Evolutionary conservation across 2,888 invertebrate genomes (phyloP).

Genomic region (Drosophila hamatofila): DNA sequence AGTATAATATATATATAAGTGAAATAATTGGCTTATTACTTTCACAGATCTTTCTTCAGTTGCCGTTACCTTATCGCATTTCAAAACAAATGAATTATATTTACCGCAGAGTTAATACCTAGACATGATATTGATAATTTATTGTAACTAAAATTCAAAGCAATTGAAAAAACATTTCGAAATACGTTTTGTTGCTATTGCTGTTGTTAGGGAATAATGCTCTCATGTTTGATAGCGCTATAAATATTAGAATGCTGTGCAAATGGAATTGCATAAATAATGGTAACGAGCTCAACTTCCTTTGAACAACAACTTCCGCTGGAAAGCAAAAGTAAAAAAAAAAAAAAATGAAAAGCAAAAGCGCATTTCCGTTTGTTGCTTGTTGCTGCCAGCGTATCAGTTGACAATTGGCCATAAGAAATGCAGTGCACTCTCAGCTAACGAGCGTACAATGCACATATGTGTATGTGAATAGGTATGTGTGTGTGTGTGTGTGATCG

Average conservation of each 20-base stretch:
- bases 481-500: background rate
- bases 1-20: conserved; percentile 31
- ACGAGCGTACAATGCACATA: conserved; percentile 14
- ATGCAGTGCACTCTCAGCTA: conserved; percentile 55
- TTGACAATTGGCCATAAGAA: conserved; percentile 66
- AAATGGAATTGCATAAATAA: conserved; percentile 61
- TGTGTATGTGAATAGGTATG: background rate
- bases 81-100: conserved; percentile 29
- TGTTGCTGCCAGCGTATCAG: conserved; percentile 61
- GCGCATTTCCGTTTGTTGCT: conserved; percentile 64
- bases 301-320: conserved; percentile 52
- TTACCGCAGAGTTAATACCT: conserved; percentile 34
- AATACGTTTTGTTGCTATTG: background rate
- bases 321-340: conserved; percentile 25
- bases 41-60: conserved; percentile 35
- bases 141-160: background rate
- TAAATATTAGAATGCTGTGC: conserved; percentile 23
- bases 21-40: conserved; percentile 66
- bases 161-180: conserved; percentile 3
- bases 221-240: conserved; percentile 16
- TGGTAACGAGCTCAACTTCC: conserved; percentile 49
- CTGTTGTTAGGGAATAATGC: conserved; percentile 15
- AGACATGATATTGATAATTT: conserved; percentile 1
- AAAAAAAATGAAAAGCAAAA: conserved; percentile 32
- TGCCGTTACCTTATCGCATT: conserved; percentile 5